Conservation (phyloP, 2,113 vertebrate species). For the Rhea americana region DNA sequence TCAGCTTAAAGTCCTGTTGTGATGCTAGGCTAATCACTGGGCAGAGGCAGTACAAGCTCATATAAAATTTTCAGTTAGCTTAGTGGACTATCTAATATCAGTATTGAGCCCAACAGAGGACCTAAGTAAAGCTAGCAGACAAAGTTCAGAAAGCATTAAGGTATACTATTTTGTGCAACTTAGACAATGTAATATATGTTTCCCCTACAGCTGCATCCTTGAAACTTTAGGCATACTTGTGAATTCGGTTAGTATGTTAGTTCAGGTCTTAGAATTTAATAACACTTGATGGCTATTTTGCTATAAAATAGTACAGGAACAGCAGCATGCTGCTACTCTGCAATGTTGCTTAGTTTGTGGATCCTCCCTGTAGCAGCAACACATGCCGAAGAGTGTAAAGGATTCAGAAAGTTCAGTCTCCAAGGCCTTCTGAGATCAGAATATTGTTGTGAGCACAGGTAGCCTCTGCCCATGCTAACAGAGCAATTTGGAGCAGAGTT, state of each 20-base stretch:
- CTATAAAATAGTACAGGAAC: neutral
- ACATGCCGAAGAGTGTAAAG: fast-evolving
- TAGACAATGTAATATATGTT: neutral
- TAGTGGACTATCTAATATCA: neutral
- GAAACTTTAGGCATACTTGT: neutral
- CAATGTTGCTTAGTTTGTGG: neutral
- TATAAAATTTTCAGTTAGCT: neutral
- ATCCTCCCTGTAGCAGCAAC: neutral
- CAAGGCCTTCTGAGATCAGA: neutral
- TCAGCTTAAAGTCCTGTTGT: neutral
- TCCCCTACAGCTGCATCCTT: neutral
- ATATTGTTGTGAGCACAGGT: neutral
- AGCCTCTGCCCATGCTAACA: neutral
- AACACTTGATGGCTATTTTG: neutral
- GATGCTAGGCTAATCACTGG: neutral
- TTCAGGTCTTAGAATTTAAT: neutral
- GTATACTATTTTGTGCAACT: neutral
- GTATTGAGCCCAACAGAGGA: neutral
- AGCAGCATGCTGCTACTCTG: neutral
- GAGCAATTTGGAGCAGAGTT: neutral
- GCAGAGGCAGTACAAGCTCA: neutral
- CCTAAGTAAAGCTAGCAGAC: neutral
- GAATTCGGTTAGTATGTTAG: neutral
- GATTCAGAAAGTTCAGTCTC: neutral
- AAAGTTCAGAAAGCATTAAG: neutral